phyloP scores from a whole-genome alignment of 2,113 vertebrate genomes.

The Heptranchias perlo region DNA sequence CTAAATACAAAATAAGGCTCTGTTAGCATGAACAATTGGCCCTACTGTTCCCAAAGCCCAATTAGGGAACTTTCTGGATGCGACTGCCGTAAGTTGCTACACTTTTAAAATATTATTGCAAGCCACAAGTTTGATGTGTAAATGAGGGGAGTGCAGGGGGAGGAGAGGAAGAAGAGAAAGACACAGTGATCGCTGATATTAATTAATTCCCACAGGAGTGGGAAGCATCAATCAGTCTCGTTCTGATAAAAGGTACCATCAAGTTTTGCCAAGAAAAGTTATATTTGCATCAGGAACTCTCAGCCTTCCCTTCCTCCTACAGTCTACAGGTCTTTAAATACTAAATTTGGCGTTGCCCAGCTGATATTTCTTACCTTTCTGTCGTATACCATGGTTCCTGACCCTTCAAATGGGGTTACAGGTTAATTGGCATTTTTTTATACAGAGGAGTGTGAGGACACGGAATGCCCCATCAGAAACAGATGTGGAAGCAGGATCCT shows the following conservation, averaged over 20 bases:
- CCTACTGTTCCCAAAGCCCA: neutral
- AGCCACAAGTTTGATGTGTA: neutral
- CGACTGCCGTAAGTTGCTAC: neutral
- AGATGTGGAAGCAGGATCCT: neutral
- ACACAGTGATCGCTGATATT: neutral
- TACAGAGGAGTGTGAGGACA: neutral
- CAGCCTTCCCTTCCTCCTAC: neutral
- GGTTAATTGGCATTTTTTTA: neutral
- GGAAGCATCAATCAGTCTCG: neutral
- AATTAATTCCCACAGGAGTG: neutral
- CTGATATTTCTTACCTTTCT: neutral
- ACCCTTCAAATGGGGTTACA: neutral
- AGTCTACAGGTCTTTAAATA: neutral
- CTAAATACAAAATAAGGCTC: neutral
- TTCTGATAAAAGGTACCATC: neutral
- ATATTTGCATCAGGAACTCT: neutral
- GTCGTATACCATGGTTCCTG: too few relatives aligned
- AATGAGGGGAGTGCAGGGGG: neutral
- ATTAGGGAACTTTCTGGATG: neutral
- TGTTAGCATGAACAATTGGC: neutral
- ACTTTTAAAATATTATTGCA: neutral
- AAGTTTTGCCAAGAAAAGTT: neutral
- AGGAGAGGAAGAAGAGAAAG: neutral
- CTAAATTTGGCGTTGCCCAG: neutral
- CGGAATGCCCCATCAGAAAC: neutral